These are phyloP conservation scores for Hypsibius dujardini DNA, from an alignment of 1,140 invertebrate species.

Conservation along the genomic window DNA sequence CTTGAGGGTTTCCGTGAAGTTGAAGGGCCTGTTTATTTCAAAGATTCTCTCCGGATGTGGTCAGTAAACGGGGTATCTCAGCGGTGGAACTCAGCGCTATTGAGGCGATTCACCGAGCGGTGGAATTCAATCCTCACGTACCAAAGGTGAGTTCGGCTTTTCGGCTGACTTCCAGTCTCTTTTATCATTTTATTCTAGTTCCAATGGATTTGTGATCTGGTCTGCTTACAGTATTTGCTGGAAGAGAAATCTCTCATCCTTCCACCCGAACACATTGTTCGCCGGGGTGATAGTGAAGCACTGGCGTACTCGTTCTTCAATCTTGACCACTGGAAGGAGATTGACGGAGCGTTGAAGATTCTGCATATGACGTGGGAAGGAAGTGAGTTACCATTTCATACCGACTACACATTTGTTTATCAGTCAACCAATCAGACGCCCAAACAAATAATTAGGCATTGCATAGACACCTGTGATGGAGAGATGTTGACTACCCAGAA, in stretches of 20 bases:
- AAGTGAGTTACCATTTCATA: slow-evolving; percentile 37
- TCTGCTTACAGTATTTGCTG: slow-evolving; percentile 62
- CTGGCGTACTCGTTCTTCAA: slow-evolving; percentile 93
- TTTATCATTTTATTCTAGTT: too few species aligned
- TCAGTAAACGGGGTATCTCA: slow-evolving; percentile 65
- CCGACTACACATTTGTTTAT: too few species aligned
- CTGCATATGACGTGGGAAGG: slow-evolving; percentile 91
- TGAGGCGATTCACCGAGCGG: slow-evolving; percentile 86
- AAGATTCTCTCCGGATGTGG: slow-evolving; percentile 61
- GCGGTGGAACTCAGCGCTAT: slow-evolving; percentile 81
- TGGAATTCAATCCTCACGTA: slow-evolving; percentile 97
- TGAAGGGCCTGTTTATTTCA: slow-evolving; percentile 1
- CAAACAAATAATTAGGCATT: too few species aligned
- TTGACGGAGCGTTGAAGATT: slow-evolving; percentile 84
- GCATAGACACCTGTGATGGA: too few species aligned
- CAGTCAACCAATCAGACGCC: too few species aligned
- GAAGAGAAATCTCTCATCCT: slow-evolving; percentile 89
- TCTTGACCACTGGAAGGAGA: slow-evolving; percentile 82
- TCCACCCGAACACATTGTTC: slow-evolving; percentile 88
- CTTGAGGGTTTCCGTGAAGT: too few species aligned
- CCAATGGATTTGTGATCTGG: too few species aligned
- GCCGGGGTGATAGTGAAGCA: slow-evolving; percentile 92
- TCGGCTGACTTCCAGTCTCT: too few species aligned
- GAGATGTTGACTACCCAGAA: too few species aligned
- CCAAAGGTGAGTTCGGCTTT: too few species aligned